Evolutionary conservation across 2,888 invertebrate genomes (phyloP).

Genomic region (Altica lythri): DNA sequence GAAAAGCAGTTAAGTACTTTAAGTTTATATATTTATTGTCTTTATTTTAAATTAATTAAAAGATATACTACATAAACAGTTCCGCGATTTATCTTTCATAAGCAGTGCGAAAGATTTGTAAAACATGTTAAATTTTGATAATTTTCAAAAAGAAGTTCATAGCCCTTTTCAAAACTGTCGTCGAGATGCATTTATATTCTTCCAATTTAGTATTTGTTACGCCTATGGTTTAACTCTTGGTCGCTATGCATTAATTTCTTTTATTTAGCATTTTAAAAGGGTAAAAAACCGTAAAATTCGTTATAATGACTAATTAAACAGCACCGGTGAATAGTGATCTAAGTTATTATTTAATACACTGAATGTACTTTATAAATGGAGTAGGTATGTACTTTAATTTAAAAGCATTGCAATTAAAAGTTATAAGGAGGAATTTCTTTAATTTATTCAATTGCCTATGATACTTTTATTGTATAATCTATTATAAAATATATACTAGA

Average conservation of each 20-base stretch:
- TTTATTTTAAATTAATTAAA: too few species aligned
- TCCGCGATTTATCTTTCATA: background rate
- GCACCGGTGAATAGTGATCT: conserved; percentile 4
- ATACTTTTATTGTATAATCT: too few species aligned
- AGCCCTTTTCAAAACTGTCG: background rate
- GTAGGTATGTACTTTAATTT: background rate
- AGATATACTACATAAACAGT: background rate
- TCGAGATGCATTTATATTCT: background rate
- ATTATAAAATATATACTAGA: too few species aligned
- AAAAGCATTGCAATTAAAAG: background rate
- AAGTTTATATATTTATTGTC: too few species aligned
- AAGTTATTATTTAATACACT: background rate
- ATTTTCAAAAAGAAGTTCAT: background rate
- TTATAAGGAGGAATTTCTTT: too few species aligned
- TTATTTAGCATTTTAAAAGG: conserved; percentile 11
- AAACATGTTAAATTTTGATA: too few species aligned
- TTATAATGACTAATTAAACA: conserved; percentile 5
- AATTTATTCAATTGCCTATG: too few species aligned
- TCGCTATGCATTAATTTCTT: conserved; percentile 4
- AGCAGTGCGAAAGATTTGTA: too few species aligned
- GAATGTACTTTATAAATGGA: background rate
- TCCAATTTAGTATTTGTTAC: background rate
- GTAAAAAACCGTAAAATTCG: conserved; percentile 13
- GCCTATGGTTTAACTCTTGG: background rate
- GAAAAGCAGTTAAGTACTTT: too few species aligned